Evolutionary conservation across 2,888 invertebrate genomes (phyloP).

Genomic region (Hoplodrina ambigua): DNA sequence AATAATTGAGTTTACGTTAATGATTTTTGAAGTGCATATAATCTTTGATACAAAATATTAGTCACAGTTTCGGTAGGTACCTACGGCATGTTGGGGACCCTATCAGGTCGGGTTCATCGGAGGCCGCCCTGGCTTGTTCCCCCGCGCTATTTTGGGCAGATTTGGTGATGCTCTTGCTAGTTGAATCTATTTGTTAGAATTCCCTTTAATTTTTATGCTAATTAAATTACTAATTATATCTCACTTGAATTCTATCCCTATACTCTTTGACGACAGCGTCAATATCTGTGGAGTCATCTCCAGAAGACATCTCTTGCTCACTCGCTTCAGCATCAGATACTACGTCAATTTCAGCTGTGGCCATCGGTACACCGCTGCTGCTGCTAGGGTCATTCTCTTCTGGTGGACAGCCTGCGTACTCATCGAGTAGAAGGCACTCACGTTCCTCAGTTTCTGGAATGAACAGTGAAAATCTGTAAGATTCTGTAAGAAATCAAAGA

Average conservation of each 20-base stretch:
- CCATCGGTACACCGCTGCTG: constrained; percentile 74
- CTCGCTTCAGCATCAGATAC: constrained; percentile 87
- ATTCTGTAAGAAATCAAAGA: no score
- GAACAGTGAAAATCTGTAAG: neutral
- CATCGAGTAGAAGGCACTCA: constrained; percentile 91
- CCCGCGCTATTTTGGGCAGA: no score
- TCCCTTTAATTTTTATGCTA: neutral
- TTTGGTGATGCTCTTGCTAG: no score
- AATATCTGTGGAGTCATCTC: constrained; percentile 93
- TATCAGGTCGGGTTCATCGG: no score
- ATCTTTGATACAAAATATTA: neutral
- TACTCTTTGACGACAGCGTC: constrained; percentile 95
- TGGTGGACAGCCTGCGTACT: constrained; percentile 85
- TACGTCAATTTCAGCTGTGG: constrained; percentile 78
- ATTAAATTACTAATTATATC: constrained; percentile 4
- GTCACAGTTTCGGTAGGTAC: neutral
- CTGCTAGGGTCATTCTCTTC: constrained; percentile 83
- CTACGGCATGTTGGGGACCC: no score
- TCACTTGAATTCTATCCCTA: constrained; percentile 92
- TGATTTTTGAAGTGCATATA: neutral
- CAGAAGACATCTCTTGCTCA: constrained; percentile 89
- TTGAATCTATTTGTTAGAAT: neutral
- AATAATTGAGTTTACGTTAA: neutral
- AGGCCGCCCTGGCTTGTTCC: no score
- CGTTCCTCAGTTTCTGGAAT: constrained; percentile 88